phyloP scores from a whole-genome alignment of 2,113 vertebrate species.

The Prinia subflava region DNA sequence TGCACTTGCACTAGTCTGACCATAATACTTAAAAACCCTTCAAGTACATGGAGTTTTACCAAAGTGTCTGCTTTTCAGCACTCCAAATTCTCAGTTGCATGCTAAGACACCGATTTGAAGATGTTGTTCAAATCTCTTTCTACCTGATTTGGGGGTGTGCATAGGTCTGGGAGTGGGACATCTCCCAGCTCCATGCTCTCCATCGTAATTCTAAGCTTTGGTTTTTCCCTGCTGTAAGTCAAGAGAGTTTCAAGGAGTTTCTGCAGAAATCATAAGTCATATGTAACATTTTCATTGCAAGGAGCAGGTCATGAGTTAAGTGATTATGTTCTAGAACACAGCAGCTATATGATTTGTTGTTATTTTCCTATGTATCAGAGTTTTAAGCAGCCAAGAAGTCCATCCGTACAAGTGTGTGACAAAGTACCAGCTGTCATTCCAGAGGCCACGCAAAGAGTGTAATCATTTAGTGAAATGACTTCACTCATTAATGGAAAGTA shows the following conservation, averaged over 20 bases:
- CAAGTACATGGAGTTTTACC: background rate
- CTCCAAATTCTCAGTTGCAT: background rate
- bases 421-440: background rate
- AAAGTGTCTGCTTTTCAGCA: background rate
- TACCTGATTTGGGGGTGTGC: background rate
- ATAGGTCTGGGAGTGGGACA: background rate
- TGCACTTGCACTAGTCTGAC: background rate
- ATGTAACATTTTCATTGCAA: background rate
- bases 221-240: background rate
- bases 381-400: background rate
- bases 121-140: background rate
- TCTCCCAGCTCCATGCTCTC: background rate
- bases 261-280: background rate
- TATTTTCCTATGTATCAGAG: background rate
- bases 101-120: background rate
- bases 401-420: background rate
- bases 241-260: background rate
- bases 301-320: background rate
- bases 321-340: background rate
- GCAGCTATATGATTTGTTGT: background rate
- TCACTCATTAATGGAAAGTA: constrained; percentile 57
- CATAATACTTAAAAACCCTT: background rate
- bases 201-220: background rate
- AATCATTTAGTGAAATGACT: constrained; percentile 27
- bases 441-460: background rate